Base-by-base conservation (phyloP, 2,888 invertebrate genomes). In the Mermis nigrescens region DNA sequence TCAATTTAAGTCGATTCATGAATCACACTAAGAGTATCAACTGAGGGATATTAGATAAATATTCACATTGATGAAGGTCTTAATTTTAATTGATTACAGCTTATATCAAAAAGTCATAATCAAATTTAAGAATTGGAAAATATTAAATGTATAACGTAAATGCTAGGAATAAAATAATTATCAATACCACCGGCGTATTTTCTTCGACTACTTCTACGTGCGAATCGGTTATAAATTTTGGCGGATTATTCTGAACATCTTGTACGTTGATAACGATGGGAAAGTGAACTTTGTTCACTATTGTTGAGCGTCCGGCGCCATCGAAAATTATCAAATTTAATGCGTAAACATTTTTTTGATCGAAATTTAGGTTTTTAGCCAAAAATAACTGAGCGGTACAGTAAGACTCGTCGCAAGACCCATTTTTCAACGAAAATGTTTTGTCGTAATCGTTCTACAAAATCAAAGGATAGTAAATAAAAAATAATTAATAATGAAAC, bases 171-270 rank as follows among this genome's bases (percentile, higher is more conserved):
- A n/a, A n/a, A n/a, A n/a, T n/a, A n/a, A n/a, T n/a, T n/a, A n/a
- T n/a, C n/a, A n/a, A 81, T 0, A 86, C 88, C 53, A 85, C 78
- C 1, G 82, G 80, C 0, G 83, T 83, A 77, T 89, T 86, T 75
- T 91, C 90, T 58, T 84, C 81, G 60, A 90, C 83, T 68, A 87
- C 80, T 0, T 85, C 85, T n/a, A 90, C 85, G 0, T 62, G 38
- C 3, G 32, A 27, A 38, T 61, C 85, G 58, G 83, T 81, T 28
- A 89, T 81, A 75, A 91, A 91, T 71, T 86, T 85, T 0, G 91
- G 90, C 0, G 88, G 86, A 72, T 86, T 85, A 73, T 91, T 91
- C 73, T 89, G 89, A 27, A 87, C 82, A 75, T 92, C 91, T 69
- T 83, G 81, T 0, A 87, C 82, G 75, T 87, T 86, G 3, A 90